phyloP scores from a whole-genome alignment of 1,140 invertebrate genomes.

The Aphelinus atriplicis region DNA sequence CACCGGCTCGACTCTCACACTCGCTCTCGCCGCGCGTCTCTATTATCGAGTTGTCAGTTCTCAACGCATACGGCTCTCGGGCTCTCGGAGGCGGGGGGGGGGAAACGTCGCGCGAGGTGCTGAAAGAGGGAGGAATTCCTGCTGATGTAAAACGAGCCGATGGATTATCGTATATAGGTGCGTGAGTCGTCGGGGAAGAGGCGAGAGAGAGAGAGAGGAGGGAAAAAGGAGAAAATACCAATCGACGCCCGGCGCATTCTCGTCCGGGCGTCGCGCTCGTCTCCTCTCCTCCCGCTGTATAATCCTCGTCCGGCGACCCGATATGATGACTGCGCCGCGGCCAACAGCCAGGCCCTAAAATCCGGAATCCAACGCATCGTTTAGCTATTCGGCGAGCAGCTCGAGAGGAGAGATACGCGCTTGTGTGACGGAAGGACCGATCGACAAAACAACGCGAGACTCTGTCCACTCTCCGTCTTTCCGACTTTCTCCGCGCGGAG shows the following conservation, averaged over 20 bases:
- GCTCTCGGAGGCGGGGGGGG: no score
- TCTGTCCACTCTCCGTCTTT: not conserved
- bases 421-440: no score
- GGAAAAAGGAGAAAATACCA: no score
- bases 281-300: not conserved
- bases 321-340: no score
- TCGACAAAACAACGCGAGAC: not conserved
- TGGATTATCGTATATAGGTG: not conserved
- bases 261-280: not conserved
- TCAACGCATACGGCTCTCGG: no score
- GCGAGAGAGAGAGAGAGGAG: no score
- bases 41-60: no score
- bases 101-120: not conserved
- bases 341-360: not conserved
- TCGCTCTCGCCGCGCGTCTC: not conserved
- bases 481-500: not conserved
- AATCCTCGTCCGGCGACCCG: not conserved
- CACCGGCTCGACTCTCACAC: not conserved
- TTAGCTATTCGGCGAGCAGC: not conserved
- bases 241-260: no score
- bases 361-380: constrained; percentile 2
- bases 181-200: no score
- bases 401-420: not conserved
- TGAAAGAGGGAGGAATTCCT: constrained; percentile 15
- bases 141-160: not conserved